Base-by-base conservation (phyloP, 2,797 vertebrate genomes). In the Potorous gilbertii region DNA sequence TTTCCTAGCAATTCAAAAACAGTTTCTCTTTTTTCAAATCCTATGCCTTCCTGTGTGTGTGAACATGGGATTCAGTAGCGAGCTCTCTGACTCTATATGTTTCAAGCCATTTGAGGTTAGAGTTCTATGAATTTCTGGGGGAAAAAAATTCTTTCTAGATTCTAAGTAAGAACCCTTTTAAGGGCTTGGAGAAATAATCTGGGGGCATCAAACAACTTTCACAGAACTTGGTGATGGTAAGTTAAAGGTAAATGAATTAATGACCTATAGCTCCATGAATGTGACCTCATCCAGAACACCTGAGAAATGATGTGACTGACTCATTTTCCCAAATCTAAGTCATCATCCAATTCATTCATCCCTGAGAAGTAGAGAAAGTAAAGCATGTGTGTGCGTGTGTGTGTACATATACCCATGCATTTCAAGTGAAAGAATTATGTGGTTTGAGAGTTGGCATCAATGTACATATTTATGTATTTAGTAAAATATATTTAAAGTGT, bases 171-270 rank as follows among this genome's bases (percentile, higher is more conserved):
- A 92, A 55, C 16, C 56, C 50, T 81, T 50, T 46, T 90, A 90
- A 97, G 74, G 55, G 0, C 55, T 57, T 96, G 66, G 62, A 50
- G 94, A 96, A 59, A 12, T 10, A 3, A 54, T 91, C 81, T 81
- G 52, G 54, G 90, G 94, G 46, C 74, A 89, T 50, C 1, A 87
- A 94, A 59, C 8, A 93, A 50, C 21, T 54, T 5, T 66, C 91
- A 34, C 56, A 94, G 54, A 87, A 92, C 54, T n/a, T 16, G 29
- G n/a, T 93, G 92, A 81, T 91, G 94, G 54, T 28, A 93, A 94
- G 46, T 95, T n/a, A 93, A 92, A 93, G 94, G 34, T 46, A 94
- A 94, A 94, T 93, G 62, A 97, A 93, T 90, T 46, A 56, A 40
- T 28, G 54, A 56, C 50, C 92, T 93, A 16, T 14, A 90, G 54